These are phyloP conservation scores for Drosophila parabipectinata DNA, from an alignment of 1,140 invertebrate species.

Conservation along the genomic window DNA sequence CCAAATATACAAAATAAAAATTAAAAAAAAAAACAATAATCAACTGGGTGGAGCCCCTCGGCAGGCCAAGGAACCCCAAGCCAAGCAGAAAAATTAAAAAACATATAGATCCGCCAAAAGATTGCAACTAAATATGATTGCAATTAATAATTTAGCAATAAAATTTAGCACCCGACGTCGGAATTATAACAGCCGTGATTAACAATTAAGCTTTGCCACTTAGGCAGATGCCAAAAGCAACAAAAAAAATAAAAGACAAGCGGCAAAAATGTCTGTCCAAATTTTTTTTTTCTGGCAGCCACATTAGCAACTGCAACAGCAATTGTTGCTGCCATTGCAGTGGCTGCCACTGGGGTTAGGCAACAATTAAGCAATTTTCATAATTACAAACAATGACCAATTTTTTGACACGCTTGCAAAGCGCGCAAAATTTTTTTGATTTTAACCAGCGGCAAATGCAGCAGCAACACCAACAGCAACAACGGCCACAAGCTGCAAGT, in stretches of 20 bases:
- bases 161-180: constrained; percentile 45
- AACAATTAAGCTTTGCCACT: constrained; percentile 70
- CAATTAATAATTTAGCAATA: constrained; percentile 76
- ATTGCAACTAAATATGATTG: constrained; percentile 68
- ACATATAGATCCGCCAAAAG: constrained; percentile 36
- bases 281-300: constrained; percentile 26
- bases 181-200: constrained; percentile 68
- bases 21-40: constrained; percentile 28
- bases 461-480: constrained; percentile 12
- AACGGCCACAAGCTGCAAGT: constrained; percentile 8
- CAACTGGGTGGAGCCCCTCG: constrained; percentile 62
- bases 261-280: constrained; percentile 37
- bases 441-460: constrained; percentile 74
- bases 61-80: constrained; percentile 20
- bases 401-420: constrained; percentile 82
- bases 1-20: constrained; percentile 20
- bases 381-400: constrained; percentile 83
- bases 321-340: constrained; percentile 21
- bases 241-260: constrained; percentile 9
- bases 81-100: constrained; percentile 40
- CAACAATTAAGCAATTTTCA: constrained; percentile 83
- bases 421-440: constrained; percentile 74
- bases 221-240: constrained; percentile 65
- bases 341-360: constrained; percentile 63
- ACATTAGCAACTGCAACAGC: constrained; percentile 45